Evolutionary conservation across 2,797 vertebrate genomes (phyloP), one percentile per base, ranked within the genome.

Genomic region (Poeciliopsis paucimaculata): DNA sequence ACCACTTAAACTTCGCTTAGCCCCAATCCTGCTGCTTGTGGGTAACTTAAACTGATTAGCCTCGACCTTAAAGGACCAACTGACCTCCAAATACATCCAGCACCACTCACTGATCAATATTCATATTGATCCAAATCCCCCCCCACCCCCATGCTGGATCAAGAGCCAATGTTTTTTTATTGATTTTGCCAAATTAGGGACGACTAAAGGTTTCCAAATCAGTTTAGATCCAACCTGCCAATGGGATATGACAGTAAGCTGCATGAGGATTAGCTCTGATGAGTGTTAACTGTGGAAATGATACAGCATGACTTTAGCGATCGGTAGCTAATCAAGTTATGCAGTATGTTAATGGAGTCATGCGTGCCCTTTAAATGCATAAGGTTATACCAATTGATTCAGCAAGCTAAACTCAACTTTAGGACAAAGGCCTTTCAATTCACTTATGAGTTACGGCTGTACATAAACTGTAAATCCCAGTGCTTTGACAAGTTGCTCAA

Each of bases 61-160:
- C 89, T 89, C 92, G 73, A 93, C 93, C 86, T 86, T 87, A 78
- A 75, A 88, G 81, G 88, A 85, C 88, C 80, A 82, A 77, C 87
- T 92, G 88, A 93, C 93, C 94, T 94, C 93, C 89, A 82, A 85
- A 89, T 73, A 83, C 91, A 95, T 95, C 86, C 92, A 91, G 91
- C 92, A 93, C 90, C 91, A 90, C 91, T 95, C 94, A 94, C 94
- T 93, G 94, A 95, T 95, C 93, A 93, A 95, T 95, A 94, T 94
- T 89, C 78, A 78, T 88, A 96, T 95, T 90, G 95, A 95, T 95
- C 88, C 78, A 15, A 43, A 76, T 28, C 47, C 13, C 26, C 2
- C 68, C 74, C 39, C 39, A 2, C 86, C 81, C 72, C 79, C 71
- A 79, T 88, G 90, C 91, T 75, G 85, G 94, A 93, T 94, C 91